Evolutionary conservation across 2,113 vertebrate species (phyloP).

Genomic region (Cyanocitta stelleri): DNA sequence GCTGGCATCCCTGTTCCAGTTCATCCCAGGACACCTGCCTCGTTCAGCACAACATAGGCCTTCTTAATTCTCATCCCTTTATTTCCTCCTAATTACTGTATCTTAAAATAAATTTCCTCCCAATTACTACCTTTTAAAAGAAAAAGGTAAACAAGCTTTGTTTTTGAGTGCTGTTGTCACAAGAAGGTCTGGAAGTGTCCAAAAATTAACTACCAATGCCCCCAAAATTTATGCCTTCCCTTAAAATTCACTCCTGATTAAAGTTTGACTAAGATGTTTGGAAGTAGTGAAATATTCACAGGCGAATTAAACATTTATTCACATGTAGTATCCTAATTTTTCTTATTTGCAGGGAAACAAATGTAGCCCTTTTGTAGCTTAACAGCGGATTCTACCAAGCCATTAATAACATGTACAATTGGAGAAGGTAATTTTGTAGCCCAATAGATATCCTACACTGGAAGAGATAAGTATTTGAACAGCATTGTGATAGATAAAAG

Average conservation of each 20-base stretch:
- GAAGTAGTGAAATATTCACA: background rate
- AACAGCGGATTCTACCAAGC: background rate
- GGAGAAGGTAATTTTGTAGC: background rate
- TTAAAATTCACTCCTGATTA: background rate
- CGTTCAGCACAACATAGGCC: rapidly evolving
- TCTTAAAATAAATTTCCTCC: background rate
- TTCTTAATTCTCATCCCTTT: background rate
- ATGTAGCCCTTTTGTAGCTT: background rate
- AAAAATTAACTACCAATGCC: background rate
- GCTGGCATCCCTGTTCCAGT: background rate
- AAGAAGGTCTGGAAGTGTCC: background rate
- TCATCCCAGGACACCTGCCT: background rate
- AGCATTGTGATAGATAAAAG: background rate
- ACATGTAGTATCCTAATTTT: background rate
- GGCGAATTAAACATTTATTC: background rate
- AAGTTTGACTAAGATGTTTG: background rate
- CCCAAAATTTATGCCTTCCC: background rate
- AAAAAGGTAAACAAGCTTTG: background rate
- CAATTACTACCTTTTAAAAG: background rate
- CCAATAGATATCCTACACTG: background rate
- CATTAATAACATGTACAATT: background rate
- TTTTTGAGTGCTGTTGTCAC: background rate
- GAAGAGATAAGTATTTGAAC: background rate
- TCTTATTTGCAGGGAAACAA: background rate
- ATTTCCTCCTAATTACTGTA: background rate